Base-by-base conservation (phyloP, 2,113 vertebrate species). In the Hippocampus mohnikei region DNA sequence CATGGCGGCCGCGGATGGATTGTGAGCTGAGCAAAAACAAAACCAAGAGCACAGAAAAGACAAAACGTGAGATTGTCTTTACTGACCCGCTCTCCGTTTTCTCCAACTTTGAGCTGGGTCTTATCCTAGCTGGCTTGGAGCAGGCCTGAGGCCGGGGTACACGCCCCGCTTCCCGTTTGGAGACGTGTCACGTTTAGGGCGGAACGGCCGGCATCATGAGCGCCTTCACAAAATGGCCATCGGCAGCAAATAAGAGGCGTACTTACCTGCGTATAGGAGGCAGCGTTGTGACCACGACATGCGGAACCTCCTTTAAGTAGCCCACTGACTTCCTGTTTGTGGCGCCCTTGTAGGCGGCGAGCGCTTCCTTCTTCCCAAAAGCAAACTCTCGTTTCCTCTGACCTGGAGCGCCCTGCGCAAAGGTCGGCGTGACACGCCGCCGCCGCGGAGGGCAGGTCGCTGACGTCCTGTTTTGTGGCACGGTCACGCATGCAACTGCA, bases 381-480 rank as follows among this genome's bases (percentile, higher is more conserved):
- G 1, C 15, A 48, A 11, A 55, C 1, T 58, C 55, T 25, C 23
- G 15, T 25, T 58, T 58, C 55, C 55, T 58, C 23, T 27, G 55
- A 58, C 55, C 55, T 55, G 1, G n/a, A 23, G n/a, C n/a, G 3
- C 5, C 50, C 8, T 6, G 48, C 7, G 48, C 42, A 46, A 46
- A 69, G 81, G 81, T 78, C 46, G 8, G 2, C 66, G 21, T 74
- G 81, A 86, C 76, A 69, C 37, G 4, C 69, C 29, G 40, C 67
- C 40, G 46, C 74, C 42, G 10, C 8, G 8, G 42, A 44, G 42
- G 42, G 18, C 15, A 5, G 20, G 15, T 20, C 63, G 63, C 60
- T 55, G 65, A 69, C 68, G 78, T 80, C 76, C 76, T 71, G 27
- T 70, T 70, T 66, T 50, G 46, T 16, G 3, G 3, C 4, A 48